Evolutionary conservation across 2,113 vertebrate genomes (phyloP).

Genomic region (Daubentonia madagascariensis): DNA sequence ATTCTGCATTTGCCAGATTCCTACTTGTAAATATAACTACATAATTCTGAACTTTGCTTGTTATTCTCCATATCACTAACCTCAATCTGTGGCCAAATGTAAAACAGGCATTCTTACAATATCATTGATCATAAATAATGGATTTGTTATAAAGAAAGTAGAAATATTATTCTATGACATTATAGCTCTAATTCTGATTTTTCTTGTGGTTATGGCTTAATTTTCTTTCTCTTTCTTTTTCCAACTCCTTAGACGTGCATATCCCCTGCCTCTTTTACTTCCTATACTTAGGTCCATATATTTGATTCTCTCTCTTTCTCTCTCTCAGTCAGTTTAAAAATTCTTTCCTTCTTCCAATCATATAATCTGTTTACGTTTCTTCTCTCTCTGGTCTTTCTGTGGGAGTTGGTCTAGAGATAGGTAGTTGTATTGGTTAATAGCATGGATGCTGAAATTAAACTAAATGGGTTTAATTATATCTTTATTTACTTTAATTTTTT

Average conservation of each 20-base stretch:
- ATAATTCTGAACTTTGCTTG: not conserved
- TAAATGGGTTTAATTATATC: not conserved
- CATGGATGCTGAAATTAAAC: not conserved
- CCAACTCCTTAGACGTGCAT: not conserved
- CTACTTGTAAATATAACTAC: not conserved
- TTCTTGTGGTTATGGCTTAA: not conserved
- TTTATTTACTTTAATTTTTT: not conserved
- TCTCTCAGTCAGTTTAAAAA: not conserved
- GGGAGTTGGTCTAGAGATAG: rapidly evolving
- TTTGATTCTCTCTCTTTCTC: not conserved
- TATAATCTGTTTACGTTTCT: not conserved
- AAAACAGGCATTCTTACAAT: not conserved
- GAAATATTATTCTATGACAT: not conserved
- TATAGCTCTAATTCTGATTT: not conserved
- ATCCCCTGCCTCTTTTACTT: not conserved
- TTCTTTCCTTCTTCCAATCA: rapidly evolving
- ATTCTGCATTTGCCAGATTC: not conserved
- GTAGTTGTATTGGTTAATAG: not conserved
- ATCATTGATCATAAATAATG: not conserved
- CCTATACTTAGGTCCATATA: not conserved
- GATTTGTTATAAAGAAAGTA: not conserved
- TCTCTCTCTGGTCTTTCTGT: not conserved
- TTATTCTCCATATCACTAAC: not conserved
- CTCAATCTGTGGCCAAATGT: not conserved
- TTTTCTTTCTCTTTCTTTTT: not conserved